Evolutionary conservation across 2,888 invertebrate genomes (phyloP), one percentile per base, ranked within the genome.

Genomic region (Bimastos eiseni): DNA sequence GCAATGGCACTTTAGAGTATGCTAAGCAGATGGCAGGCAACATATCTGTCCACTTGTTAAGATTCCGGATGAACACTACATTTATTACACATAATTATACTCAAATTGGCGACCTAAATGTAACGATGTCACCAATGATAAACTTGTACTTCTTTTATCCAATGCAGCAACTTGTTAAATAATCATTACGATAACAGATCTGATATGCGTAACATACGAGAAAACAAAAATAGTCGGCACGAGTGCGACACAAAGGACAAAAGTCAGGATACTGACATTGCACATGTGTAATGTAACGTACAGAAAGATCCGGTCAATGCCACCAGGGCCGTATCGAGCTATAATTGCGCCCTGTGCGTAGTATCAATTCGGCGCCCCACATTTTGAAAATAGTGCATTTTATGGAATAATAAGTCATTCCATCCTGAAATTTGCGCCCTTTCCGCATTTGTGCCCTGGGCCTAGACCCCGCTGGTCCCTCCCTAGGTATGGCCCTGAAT

Each of bases 1-100:
- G 70, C 70, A 70, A 70, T 70, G 70, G 70, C 70, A 70, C 70
- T 70, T 70, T 70, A 30, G 70, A 70, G 70, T 70, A 70, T 70
- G 70, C 13, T 70, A 70, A 8, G 30, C 70, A 70, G 70, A 70
- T 70, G 30, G n/a, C 70, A 70, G n/a, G 70, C n/a, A n/a, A 70
- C 3, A 70, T n/a, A 70, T 70, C 70, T n/a, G 70, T n/a, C n/a
- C 70, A 70, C 70, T n/a, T 49, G 19, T 49, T 70, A n/a, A 70
- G n/a, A 70, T 70, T n/a, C 70, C 8, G 70, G 70, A n/a, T 70
- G 70, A 70, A 70, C 70, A 70, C 30, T 70, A n/a, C 70, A 70
- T 70, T 70, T 70, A n/a, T 70, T 70, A 70, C 30, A 70, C 70
- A 49, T 49, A 70, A n/a, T 70, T 70, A 70, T 70, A 70, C 8